Evolutionary conservation across 2,888 invertebrate genomes (phyloP).

Genomic region (Nasonia oneida): DNA sequence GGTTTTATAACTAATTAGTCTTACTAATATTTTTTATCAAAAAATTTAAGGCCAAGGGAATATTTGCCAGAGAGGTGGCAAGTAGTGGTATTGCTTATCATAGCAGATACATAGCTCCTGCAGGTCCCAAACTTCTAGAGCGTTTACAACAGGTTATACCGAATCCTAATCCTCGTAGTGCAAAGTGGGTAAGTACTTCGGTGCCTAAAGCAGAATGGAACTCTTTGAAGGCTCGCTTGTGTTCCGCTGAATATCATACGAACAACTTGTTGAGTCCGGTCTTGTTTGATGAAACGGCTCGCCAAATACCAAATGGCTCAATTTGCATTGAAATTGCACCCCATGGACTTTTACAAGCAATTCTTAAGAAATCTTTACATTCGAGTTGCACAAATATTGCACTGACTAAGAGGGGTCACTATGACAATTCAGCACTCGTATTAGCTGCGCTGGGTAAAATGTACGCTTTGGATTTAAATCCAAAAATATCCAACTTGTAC

Average conservation of each 20-base stretch:
- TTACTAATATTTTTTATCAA: no score
- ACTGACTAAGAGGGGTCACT: slow-evolving; percentile 82
- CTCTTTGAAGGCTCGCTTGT: slow-evolving; percentile 82
- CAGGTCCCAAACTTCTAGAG: slow-evolving; percentile 85
- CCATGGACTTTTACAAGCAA: slow-evolving; percentile 85
- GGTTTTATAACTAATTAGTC: no score
- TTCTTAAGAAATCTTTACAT: slow-evolving; percentile 83
- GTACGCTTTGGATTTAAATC: slow-evolving; percentile 80
- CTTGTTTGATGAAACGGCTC: slow-evolving; percentile 87
- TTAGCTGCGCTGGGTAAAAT: slow-evolving; percentile 79
- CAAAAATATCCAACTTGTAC: slow-evolving; percentile 79
- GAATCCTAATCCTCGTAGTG: slow-evolving; percentile 84
- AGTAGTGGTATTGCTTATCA: slow-evolving; percentile 95
- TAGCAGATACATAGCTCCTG: slow-evolving; percentile 88
- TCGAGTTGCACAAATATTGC: slow-evolving; percentile 82
- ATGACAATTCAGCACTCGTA: slow-evolving; percentile 78
- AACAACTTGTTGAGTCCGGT: slow-evolving; percentile 87
- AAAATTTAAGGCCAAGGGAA: slow-evolving; percentile 82
- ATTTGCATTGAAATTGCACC: slow-evolving; percentile 86
- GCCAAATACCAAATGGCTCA: slow-evolving; percentile 83
- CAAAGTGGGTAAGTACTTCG: slow-evolving; percentile 92
- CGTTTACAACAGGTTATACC: slow-evolving; percentile 85
- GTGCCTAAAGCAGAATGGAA: slow-evolving; percentile 87
- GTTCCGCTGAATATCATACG: slow-evolving; percentile 93
- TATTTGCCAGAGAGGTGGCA: slow-evolving; percentile 91